Evolutionary conservation across 1,140 invertebrate species (phyloP), one percentile per base, ranked within the genome.

Genomic region (Drosophila bipectinata): DNA sequence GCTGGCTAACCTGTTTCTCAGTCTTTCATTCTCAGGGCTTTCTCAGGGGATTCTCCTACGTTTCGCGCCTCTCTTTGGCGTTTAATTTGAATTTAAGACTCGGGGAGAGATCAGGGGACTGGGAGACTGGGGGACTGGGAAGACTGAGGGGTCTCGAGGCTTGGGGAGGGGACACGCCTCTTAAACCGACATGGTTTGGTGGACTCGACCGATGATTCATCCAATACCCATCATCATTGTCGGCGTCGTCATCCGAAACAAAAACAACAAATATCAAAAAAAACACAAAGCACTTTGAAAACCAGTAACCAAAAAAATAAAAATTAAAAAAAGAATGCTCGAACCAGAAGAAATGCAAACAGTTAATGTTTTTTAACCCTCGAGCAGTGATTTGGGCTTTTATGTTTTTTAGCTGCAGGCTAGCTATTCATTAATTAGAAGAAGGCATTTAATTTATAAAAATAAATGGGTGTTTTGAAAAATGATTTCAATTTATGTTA

Each of bases 171-270:
- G 44, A 49, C 63, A 69, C 69, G 64, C 79, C 78, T 64, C 75
- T 81, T 45, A 12, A 49, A 60, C 52, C 54, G 54, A 63, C 66
- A 84, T 76, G 79, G 61, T 79, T 82, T 72, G 66, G 47, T 83
- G 75, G 55, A 71, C 54, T 5, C 41, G 34, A 32, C 32, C 15
- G 32, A 47, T 79, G 80, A 82, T 47, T 82, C 79, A 82, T 78
- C 49, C 51, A 6, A 21, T 28, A 26, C 49, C 26, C 5, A 8
- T 44, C n/a, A 44, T 44, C 41, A 44, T 44, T 44, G 14, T 47
- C 44, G 44, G 15, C 44, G 44, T 57, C 54, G 37, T 44, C 39
- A 56, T 41, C 12, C 26, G 28, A 32, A 28, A 72, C 14, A 52
- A 73, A 72, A 60, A 47, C 4, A 44, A 41, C n/a, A 14, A 41